These are phyloP conservation scores for Coreoperca whiteheadi DNA, from an alignment of 2,113 vertebrate species.

Conservation along the genomic window DNA sequence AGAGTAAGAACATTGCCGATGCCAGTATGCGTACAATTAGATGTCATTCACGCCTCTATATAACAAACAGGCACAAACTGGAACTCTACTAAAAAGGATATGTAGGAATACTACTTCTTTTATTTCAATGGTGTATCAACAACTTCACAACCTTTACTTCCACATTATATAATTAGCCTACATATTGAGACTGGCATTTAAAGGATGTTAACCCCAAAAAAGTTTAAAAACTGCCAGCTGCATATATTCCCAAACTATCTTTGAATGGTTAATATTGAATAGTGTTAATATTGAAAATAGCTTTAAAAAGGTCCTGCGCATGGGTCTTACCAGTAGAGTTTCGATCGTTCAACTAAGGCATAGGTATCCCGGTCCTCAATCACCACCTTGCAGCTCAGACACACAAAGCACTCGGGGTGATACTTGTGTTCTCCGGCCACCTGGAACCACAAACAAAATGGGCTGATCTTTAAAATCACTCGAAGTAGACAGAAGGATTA, in stretches of 20 bases:
- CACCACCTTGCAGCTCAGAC: conserved; percentile 95
- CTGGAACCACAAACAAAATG: conserved; percentile 80
- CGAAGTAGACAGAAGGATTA: background rate
- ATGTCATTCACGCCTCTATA: background rate
- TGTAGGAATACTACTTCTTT: background rate
- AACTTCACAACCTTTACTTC: background rate
- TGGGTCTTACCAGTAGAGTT: conserved; percentile 92
- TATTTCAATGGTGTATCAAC: background rate
- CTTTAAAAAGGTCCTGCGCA: background rate
- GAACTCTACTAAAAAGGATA: background rate
- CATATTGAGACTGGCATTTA: background rate
- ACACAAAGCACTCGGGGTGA: conserved; percentile 97
- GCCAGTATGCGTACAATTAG: too few species aligned
- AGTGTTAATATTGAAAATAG: background rate
- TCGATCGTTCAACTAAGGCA: conserved; percentile 92
- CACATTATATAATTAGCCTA: background rate
- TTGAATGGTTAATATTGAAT: too few species aligned
- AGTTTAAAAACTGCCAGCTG: background rate
- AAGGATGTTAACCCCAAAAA: background rate
- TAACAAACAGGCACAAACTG: background rate
- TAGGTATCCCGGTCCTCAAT: conserved; percentile 96
- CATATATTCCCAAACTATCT: background rate
- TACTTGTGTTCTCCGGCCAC: conserved; percentile 98
- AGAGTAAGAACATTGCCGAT: background rate
- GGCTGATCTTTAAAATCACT: background rate